Evolutionary conservation across 2,797 vertebrate genomes (phyloP), one percentile per base, ranked within the genome.

Genomic region (Xenopus petersii): DNA sequence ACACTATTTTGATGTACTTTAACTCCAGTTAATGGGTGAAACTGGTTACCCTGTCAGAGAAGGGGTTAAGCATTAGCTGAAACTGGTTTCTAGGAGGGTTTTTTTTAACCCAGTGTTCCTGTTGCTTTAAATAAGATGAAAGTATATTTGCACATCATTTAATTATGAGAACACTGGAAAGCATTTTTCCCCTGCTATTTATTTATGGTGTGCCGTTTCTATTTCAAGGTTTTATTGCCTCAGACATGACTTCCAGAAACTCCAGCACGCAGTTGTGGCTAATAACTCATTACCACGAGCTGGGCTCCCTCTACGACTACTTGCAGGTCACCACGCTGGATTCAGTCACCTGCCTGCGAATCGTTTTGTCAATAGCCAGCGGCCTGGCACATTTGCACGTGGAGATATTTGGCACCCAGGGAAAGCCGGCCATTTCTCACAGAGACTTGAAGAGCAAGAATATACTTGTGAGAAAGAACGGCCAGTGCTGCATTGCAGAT

Each of bases 371-470:
- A 75, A 94, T 98, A 5, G 94, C 97, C 1, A 97, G 96, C 0
- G 97, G 97, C 48, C 89, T 99, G 33, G 95, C 95, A 0, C 97
- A 99, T 83, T 90, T 99, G 82, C 97, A 99, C 24, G 96, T 98
- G 3, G 97, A 99, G 88, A 98, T 99, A 85, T 98, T 98, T 15
- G 97, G 97, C 80, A 98, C 95, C 5, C 97, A 98, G 86, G 97
- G 97, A 70, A 99, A 99, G 83, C 95, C 97, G 0, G 97, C 96
- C 79, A 98, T 99, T 64, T 92, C 97, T 62, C 97, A 98, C 78
- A 88, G 97, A 64, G 97, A 99, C 87, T 86, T 99, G 49, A 99
- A 99, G 88, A 99, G 97, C 94, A 99, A 98, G 87, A 99, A 98
- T 72, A 94, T 99, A 83, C 87, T 99, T 10, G 97, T 99, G 5